Evolutionary conservation across 2,797 vertebrate species (phyloP), one percentile per base, ranked within the genome.

Genomic region (Rhadinocentrus ornatus): DNA sequence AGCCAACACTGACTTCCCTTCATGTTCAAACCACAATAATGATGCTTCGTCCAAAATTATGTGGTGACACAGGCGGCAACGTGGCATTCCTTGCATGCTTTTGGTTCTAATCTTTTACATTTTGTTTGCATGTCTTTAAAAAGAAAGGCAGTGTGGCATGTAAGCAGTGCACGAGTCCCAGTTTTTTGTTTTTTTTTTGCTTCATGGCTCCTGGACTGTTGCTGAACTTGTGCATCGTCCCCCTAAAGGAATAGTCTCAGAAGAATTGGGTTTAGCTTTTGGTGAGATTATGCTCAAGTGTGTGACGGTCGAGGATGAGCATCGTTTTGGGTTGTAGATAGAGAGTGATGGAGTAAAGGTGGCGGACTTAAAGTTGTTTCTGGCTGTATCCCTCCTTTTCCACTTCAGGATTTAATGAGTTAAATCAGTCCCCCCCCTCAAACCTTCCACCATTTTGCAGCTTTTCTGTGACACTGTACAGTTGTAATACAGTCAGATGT

Each of bases 361-460:
- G 95, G 95, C 95, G 96, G 95, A 95, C 95, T 92, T 94, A 92
- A 96, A 96, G 95, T 95, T 96, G 96, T 96, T 93, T 95, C 8
- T 66, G 65, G 94, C 91, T 35, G 9, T 10, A 94, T 94, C 92
- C 41, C 16, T 7, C 7, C 41, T 20, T 46, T 46, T 46, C 89
- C 88, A 71, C 41, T 50, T 32, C 31, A 1, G 31, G 31, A 32
- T 32, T 32, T 32, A 1, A 7, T 32, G 31, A 32, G 31, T 32
- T 32, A 32, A 6, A 32, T 32, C 31, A 32, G 31, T 32, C 31
- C 18, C 1, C 12, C 52, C 0, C 26, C 13, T 10, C 34, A 35
- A 8, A 35, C 37, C 20, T 9, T 8, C 11, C 56, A 58, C 41
- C 18, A 20, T 37, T 41, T n/a, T 50, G 46, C n/a, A 9, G 7